Base-by-base conservation (phyloP, 2,888 invertebrate species). In the Boloria selene region DNA sequence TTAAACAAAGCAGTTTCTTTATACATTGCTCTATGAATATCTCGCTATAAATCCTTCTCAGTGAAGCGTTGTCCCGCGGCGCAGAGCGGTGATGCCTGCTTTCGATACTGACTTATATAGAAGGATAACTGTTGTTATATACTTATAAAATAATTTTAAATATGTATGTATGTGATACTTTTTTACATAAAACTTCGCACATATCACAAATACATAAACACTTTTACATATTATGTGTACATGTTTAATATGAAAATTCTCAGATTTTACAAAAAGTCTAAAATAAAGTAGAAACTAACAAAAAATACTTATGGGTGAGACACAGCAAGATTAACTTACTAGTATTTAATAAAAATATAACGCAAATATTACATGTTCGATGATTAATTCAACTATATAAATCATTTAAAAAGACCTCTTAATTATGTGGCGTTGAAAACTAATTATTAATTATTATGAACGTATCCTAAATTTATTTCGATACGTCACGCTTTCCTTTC, bases 21-120 rank as follows among this genome's bases (percentile, higher is more conserved):
- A 60, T 53, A 70, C 45, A 47, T 61, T 44, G 55, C 54, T 17
- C 44, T 51, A 54, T 61, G 62, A 67, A 56, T 47, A 52, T 52
- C 71, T 67, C 67, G 74, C 71, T 70, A 74, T 77, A 74, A 76
- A 73, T 73, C 74, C 74, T 71, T 64, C 68, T 68, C 71, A 65
- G 47, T 62, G 65, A 69, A 68, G 59, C 72, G 70, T 72, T 73
- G 74, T 75, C 72, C 72, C 58, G 70, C 61, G 73, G 73, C 77
- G 73, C 70, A 74, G 69, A 74, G 51, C 70, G 56, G 64, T 61
- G 75, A 76, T 76, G 71, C 69, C 68, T 69, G 68, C 64, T 66
- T 67, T 67, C 67, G 79, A 79, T 79, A 76, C 70, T 61, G 59
- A 71, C 73, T 71, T 70, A 67, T 73, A 73, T 65, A 69, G 69